Percentiles rank a stretch among this genome's conserved stretches.
These are phyloP conservation scores for Potorous gilbertii DNA, from an alignment of 2,797 vertebrate genomes.

Conservation along the genomic window DNA sequence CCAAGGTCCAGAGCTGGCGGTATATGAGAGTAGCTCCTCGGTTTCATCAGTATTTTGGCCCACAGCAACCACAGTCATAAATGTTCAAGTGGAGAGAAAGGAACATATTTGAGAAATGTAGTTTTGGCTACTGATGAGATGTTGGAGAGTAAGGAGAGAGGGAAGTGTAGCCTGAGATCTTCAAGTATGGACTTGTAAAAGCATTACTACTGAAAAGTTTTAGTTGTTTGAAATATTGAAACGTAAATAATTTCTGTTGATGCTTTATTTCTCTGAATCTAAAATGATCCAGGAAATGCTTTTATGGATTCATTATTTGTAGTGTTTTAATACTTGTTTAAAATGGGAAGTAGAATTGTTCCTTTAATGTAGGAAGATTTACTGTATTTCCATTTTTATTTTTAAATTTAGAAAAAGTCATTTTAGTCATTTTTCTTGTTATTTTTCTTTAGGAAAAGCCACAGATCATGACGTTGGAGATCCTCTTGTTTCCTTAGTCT, in stretches of 20 bases:
- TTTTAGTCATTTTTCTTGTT: neutral
- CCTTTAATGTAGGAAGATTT: conserved; percentile 63
- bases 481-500: neutral
- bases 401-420: neutral
- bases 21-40: neutral
- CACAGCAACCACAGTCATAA: neutral
- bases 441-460: neutral
- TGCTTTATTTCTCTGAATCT: conserved; percentile 58
- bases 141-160: neutral
- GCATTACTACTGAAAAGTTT: conserved; percentile 12
- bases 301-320: conserved; percentile 69
- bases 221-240: conserved; percentile 19
- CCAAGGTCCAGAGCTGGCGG: neutral
- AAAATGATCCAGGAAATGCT: conserved; percentile 64
- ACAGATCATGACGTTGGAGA: neutral
- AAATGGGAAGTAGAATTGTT: conserved; percentile 62
- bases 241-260: conserved; percentile 55
- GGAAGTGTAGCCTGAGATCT: neutral
- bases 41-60: neutral
- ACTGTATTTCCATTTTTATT: conserved; percentile 53
- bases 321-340: conserved; percentile 59
- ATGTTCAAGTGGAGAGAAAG: neutral
- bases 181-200: neutral
- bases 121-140: neutral
- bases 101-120: neutral